These are phyloP conservation scores for Balaenoptera acutorostrata DNA, from an alignment of 2,113 vertebrate genomes.

Conservation along the genomic window DNA sequence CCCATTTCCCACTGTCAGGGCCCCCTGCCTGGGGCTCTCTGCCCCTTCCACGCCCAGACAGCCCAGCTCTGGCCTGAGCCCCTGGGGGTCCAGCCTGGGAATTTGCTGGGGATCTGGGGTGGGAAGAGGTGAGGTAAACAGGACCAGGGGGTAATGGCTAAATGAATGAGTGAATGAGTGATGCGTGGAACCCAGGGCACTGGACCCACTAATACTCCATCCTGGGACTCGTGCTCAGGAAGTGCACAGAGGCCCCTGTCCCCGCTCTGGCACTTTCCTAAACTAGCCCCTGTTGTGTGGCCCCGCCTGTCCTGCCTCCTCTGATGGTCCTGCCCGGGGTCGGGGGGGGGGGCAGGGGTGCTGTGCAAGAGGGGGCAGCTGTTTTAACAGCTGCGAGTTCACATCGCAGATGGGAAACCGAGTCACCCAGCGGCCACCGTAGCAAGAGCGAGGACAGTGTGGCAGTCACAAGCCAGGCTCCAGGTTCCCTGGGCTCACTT, in stretches of 20 bases:
- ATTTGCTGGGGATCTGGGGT: neutral
- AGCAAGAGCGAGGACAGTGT: accelerated
- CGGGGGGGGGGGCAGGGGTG: neutral
- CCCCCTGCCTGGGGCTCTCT: neutral
- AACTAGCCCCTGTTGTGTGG: neutral
- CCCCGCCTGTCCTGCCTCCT: neutral
- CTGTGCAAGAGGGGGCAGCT: neutral
- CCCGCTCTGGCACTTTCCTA: neutral
- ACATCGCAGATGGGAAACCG: neutral
- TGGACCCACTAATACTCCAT: neutral
- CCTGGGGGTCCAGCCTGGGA: neutral
- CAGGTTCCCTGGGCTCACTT: neutral
- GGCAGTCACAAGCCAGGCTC: neutral
- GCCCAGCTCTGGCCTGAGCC: neutral
- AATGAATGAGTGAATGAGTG: neutral
- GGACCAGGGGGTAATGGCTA: neutral
- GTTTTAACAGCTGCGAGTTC: neutral
- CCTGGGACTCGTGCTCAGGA: accelerated
- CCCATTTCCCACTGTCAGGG: neutral
- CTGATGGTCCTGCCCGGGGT: accelerated
- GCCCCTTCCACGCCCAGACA: neutral
- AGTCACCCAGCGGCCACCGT: neutral
- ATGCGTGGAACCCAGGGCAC: accelerated
- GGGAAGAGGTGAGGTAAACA: neutral
- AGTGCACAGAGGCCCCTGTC: too few species aligned